phyloP scores from a whole-genome alignment of 2,888 invertebrate genomes.

The Caenorhabditis sp. region DNA sequence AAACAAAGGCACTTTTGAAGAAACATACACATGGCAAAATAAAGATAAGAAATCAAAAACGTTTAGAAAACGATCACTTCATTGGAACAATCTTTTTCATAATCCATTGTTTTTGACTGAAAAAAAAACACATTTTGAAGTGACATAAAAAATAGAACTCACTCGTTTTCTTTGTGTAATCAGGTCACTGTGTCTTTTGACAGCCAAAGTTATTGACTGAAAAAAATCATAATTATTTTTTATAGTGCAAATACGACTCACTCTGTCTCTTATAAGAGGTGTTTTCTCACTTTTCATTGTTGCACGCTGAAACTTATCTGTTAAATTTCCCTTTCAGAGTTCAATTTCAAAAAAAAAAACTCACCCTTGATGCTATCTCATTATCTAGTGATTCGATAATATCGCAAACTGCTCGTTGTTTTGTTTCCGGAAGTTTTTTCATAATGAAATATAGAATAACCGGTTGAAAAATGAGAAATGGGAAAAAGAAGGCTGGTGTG shows the following conservation, averaged over 20 bases:
- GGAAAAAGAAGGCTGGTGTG: slow-evolving; percentile 34
- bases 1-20: too few relatives aligned
- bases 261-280: not conserved
- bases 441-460: slow-evolving; percentile 9
- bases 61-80: too few relatives aligned
- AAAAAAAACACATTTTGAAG: not conserved
- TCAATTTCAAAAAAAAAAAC: slow-evolving; percentile 5
- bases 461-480: slow-evolving; percentile 26
- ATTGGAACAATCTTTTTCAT: too few relatives aligned
- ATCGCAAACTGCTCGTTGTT: slow-evolving; percentile 36
- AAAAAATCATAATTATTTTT: too few relatives aligned
- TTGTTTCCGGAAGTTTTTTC: slow-evolving; percentile 43
- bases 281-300: not conserved
- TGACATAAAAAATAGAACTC: slow-evolving; percentile 1
- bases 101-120: too few relatives aligned
- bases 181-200: too few relatives aligned
- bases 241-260: not conserved
- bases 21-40: too few relatives aligned
- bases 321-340: slow-evolving; percentile 10
- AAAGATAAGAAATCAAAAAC: too few relatives aligned
- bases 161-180: not conserved
- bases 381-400: slow-evolving; percentile 43
- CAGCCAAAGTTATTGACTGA: too few relatives aligned
- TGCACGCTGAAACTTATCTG: slow-evolving; percentile 4
- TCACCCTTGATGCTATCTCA: slow-evolving; percentile 42